These are phyloP conservation scores for Hedychridium roseum DNA, from an alignment of 2,888 invertebrate genomes.

Conservation along the genomic window DNA sequence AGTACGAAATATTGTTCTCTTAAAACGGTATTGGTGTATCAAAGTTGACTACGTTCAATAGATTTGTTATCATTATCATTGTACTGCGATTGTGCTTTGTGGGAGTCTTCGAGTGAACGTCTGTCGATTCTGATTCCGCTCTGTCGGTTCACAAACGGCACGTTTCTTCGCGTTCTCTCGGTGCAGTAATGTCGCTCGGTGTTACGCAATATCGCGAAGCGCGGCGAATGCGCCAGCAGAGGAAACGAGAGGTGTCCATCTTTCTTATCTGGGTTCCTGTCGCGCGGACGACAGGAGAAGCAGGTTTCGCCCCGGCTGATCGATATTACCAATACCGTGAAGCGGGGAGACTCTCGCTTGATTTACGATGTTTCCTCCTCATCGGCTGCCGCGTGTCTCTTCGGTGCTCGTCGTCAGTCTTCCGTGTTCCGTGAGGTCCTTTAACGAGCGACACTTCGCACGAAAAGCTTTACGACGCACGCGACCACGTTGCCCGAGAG, in stretches of 20 bases:
- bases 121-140: too few species aligned
- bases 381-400: constrained; percentile 1
- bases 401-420: constrained; percentile 9
- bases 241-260: constrained; percentile 5
- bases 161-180: constrained; percentile 5
- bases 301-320: constrained; percentile 26
- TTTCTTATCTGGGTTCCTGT: constrained; percentile 15
- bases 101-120: too few species aligned
- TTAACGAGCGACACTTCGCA: too few species aligned
- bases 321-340: constrained; percentile 34
- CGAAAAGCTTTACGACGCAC: too few species aligned
- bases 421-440: constrained; percentile 6
- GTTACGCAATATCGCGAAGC: too few species aligned
- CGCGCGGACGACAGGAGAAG: constrained; percentile 18
- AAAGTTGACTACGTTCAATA: too few species aligned
- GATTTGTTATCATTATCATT: too few species aligned
- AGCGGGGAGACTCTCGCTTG: constrained; percentile 34
- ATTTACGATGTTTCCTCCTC: constrained; percentile 39
- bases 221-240: constrained; percentile 12
- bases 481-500: too few species aligned
- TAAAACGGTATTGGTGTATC: too few species aligned
- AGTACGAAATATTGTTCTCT: too few species aligned
- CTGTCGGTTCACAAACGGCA: neutral
- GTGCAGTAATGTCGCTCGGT: constrained; percentile 6
- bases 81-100: too few species aligned